Conservation (phyloP, 2,113 vertebrate species). For the Pampusana beccarii region DNA sequence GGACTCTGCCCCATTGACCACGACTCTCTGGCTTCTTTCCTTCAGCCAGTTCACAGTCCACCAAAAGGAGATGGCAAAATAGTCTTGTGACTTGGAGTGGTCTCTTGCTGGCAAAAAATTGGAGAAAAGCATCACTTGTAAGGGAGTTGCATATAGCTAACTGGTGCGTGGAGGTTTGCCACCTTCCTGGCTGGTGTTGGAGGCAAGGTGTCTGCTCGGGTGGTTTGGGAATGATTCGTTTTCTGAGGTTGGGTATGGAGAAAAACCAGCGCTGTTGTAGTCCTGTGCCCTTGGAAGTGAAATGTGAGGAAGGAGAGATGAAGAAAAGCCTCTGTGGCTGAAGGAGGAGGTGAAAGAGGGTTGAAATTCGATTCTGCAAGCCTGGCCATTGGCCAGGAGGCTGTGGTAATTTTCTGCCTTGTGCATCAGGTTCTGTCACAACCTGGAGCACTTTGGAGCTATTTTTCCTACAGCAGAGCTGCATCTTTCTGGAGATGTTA, state of each 20-base stretch:
- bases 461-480: not conserved
- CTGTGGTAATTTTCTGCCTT: not conserved
- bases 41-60: too few relatives aligned
- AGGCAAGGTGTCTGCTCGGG: not conserved
- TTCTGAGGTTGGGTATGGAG: not conserved
- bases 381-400: not conserved
- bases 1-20: too few relatives aligned
- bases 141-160: not conserved
- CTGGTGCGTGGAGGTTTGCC: accelerated
- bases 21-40: too few relatives aligned
- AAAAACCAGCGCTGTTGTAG: not conserved
- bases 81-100: accelerated
- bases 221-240: not conserved
- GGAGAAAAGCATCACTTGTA: not conserved
- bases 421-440: not conserved
- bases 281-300: not conserved
- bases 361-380: not conserved
- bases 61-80: not conserved
- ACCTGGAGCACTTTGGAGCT: not conserved
- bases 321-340: conserved; percentile 5
- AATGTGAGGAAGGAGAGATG: not conserved
- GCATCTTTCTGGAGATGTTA: conserved; percentile 27
- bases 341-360: conserved; percentile 10
- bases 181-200: not conserved
- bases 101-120: not conserved